Evolutionary conservation across 2,113 vertebrate species (phyloP), one percentile per base, ranked within the genome.

Genomic region (Serilophus lunatus): DNA sequence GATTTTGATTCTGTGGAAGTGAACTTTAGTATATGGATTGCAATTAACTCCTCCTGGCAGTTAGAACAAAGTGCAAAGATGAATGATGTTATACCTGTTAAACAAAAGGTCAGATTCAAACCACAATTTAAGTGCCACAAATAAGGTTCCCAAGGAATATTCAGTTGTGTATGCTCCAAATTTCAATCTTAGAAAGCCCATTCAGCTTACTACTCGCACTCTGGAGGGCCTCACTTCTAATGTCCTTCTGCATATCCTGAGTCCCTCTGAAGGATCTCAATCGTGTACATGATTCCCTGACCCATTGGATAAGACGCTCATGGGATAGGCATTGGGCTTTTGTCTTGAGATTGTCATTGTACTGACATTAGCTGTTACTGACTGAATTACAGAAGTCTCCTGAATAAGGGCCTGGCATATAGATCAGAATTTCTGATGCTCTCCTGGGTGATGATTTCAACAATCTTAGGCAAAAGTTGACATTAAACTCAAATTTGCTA

Each of bases 11-110:
- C 77, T 61, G 15, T 76, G 78, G 56, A 85, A 86, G 44, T 87
- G 77, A 96, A 96, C 85, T 89, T 95, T 40, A 88, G 25, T 92
- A 78, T 76, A 93, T 82, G 78, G 61, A 78, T 81, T 85, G 59
- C 63, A 86, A 82, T 95, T 95, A 95, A 69, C 45, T 85, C 33
- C 36, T 75, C 24, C 49, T 93, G 91, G 83, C 85, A 93, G 71
- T n/a, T 78, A 59, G 82, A 96, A 93, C 61, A 88, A 95, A 94
- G 75, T 5, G 1, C 54, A 68, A 47, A 87, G 66, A 92, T 31
- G 36, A 96, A 92, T 0, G 5, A 94, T 94, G 74, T 81, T 84
- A 71, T 82, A 82, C 61, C 66, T 90, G 51, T 95, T 88, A 95
- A 91, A 95, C 15, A 90, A 83, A 93, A 92, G 72, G 66, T 92